Percentiles rank a stretch among this genome's conserved stretches.
Evolutionary conservation across 2,113 vertebrate species (phyloP).

Genomic region (Pipa parva): DNA sequence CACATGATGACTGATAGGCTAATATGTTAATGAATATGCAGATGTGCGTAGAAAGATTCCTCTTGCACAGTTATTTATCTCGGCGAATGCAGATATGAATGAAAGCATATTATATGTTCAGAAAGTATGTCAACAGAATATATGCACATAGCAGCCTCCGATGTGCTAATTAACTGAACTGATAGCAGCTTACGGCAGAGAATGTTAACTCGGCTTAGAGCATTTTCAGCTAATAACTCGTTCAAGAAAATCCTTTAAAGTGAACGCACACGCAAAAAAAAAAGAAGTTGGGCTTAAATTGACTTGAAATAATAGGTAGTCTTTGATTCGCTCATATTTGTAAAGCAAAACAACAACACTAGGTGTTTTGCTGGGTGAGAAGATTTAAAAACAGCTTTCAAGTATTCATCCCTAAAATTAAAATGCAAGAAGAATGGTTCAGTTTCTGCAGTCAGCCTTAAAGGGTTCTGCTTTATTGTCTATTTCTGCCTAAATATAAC

Average conservation of each 20-base stretch:
- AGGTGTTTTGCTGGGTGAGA: too few relatives aligned
- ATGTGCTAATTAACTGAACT: conserved; percentile 1
- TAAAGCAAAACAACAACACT: too few relatives aligned
- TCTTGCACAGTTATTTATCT: not conserved
- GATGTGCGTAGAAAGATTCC: not conserved
- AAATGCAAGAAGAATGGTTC: too few relatives aligned
- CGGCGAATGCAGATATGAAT: not conserved
- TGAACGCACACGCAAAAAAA: not conserved
- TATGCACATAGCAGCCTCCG: not conserved
- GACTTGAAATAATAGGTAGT: not conserved
- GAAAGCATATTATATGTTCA: conserved; percentile 3
- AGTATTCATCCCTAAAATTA: too few relatives aligned
- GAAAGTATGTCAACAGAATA: not conserved
- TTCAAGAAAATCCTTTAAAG: not conserved
- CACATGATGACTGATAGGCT: not conserved
- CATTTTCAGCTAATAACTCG: not conserved
- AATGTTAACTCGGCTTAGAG: conserved; percentile 2
- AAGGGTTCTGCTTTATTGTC: too few relatives aligned
- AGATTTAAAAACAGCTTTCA: too few relatives aligned
- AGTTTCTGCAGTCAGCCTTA: too few relatives aligned
- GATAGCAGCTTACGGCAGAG: not conserved
- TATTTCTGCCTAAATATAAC: too few relatives aligned
- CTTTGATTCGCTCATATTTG: too few relatives aligned
- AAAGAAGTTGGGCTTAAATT: not conserved
- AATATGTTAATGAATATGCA: not conserved